These are phyloP conservation scores for Oppia nitens DNA, from an alignment of 1,140 invertebrate genomes.

Conservation along the genomic window DNA sequence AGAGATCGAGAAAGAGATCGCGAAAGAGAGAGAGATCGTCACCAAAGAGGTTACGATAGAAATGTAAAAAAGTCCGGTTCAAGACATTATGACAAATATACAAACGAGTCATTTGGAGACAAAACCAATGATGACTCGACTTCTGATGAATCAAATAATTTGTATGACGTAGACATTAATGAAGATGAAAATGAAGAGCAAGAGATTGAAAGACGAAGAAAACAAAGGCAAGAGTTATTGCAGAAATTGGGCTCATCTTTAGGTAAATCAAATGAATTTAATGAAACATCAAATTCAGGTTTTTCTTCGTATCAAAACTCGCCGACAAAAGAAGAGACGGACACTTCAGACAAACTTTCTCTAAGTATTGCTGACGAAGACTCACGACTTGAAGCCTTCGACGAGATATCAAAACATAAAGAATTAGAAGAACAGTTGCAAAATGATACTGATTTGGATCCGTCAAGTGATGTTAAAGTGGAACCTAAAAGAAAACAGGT, in stretches of 20 bases:
- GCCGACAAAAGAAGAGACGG: slow-evolving; percentile 1
- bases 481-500: slow-evolving; percentile 39
- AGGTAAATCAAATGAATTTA: not conserved
- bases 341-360: not conserved
- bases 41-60: not conserved
- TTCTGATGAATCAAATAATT: slow-evolving; percentile 13
- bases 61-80: slow-evolving; percentile 23
- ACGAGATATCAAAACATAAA: not conserved
- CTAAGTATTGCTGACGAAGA: not conserved
- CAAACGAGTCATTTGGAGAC: slow-evolving; percentile 16
- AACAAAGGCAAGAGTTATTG: slow-evolving; percentile 70
- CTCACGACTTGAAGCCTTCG: not conserved
- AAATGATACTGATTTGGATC: slow-evolving; percentile 8
- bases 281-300: slow-evolving; percentile 3
- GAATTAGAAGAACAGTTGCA: slow-evolving; percentile 5
- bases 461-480: slow-evolving; percentile 27
- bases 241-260: slow-evolving; percentile 39
- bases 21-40: not conserved
- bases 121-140: not conserved
- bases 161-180: slow-evolving; percentile 46
- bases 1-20: not conserved
- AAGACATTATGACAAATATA: slow-evolving; percentile 15
- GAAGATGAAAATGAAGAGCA: slow-evolving; percentile 68
- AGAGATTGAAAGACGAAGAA: slow-evolving; percentile 75
- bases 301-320: not conserved